These are phyloP conservation scores for Panagrolaimus sp. DNA, from an alignment of 1,140 invertebrate species.

Conservation along the genomic window DNA sequence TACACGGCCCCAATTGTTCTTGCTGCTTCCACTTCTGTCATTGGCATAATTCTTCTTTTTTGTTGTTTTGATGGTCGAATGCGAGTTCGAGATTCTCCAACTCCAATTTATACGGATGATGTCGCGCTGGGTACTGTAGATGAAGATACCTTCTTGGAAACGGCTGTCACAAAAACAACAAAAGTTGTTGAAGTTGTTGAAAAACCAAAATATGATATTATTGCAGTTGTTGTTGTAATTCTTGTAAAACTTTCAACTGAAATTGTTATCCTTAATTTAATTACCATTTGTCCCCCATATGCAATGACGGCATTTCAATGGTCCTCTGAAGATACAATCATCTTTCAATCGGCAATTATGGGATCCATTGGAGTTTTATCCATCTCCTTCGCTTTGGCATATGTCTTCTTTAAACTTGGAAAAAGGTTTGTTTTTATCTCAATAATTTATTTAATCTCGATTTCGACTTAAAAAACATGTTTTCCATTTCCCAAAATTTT, in stretches of 20 bases:
- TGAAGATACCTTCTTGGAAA: not conserved
- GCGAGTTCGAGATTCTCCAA: conserved; percentile 15
- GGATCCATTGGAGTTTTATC: conserved; percentile 39
- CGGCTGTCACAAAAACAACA: not conserved
- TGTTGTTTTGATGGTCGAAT: conserved; percentile 30
- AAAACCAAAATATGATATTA: conserved; percentile 30
- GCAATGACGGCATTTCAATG: conserved; percentile 48
- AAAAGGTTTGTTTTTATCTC: conserved; percentile 17
- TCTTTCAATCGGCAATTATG: conserved; percentile 41
- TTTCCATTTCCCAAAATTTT: too few species aligned
- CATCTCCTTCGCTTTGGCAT: conserved; percentile 43
- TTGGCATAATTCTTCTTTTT: conserved; percentile 26
- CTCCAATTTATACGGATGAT: too few species aligned
- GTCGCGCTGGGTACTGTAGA: conserved; percentile 21
- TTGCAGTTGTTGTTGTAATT: conserved; percentile 42
- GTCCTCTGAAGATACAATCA: conserved; percentile 34
- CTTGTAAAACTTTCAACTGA: conserved; percentile 29
- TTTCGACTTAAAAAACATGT: too few species aligned
- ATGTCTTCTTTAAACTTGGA: conserved; percentile 48
- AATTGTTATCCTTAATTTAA: conserved; percentile 41
- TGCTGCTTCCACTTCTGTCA: conserved; percentile 21
- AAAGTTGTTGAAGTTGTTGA: not conserved
- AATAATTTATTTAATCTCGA: too few species aligned
- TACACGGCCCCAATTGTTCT: conserved; percentile 35
- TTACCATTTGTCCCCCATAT: conserved; percentile 45